Evolutionary conservation across 2,797 vertebrate species (phyloP).

Genomic region (Channa striata): DNA sequence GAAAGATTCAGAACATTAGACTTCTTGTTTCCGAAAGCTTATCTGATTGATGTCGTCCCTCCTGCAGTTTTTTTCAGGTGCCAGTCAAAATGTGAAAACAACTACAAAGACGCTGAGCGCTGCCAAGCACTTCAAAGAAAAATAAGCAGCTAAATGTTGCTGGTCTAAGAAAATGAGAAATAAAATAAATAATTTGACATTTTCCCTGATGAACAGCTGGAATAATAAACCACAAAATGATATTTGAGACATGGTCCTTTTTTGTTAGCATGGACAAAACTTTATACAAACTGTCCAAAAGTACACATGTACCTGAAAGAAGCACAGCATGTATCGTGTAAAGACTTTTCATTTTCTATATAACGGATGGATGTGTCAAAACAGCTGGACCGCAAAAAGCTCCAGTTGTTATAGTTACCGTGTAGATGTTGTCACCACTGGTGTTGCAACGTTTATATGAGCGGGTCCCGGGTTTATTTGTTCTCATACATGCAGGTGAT

Average conservation of each 20-base stretch:
- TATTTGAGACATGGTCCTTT: slow-evolving; percentile 34
- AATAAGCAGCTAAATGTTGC: slow-evolving; percentile 68
- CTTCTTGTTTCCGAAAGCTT: slow-evolving; percentile 35
- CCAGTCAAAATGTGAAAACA: slow-evolving; percentile 64
- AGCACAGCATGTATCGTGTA: background rate
- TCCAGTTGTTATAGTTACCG: background rate
- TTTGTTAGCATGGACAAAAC: background rate
- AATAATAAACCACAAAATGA: slow-evolving; percentile 70
- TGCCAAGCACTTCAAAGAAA: slow-evolving; percentile 65
- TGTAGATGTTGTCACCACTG: background rate
- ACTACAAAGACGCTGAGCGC: slow-evolving; percentile 52
- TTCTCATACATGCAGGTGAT: background rate
- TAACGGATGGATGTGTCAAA: background rate
- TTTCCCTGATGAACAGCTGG: slow-evolving; percentile 73
- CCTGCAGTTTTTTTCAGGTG: slow-evolving; percentile 59
- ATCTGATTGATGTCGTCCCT: slow-evolving; percentile 35
- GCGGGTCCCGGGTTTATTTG: background rate
- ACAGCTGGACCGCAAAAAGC: background rate
- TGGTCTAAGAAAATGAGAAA: slow-evolving; percentile 52
- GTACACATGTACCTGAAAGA: background rate
- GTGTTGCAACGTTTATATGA: background rate
- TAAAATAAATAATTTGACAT: slow-evolving; percentile 65
- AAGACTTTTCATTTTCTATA: background rate
- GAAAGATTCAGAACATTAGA: slow-evolving; percentile 10
- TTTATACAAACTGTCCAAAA: background rate